Percentiles rank a stretch among this genome's conserved stretches.
Evolutionary conservation across 2,888 invertebrate genomes (phyloP).

Genomic region (Oscheius sp.): DNA sequence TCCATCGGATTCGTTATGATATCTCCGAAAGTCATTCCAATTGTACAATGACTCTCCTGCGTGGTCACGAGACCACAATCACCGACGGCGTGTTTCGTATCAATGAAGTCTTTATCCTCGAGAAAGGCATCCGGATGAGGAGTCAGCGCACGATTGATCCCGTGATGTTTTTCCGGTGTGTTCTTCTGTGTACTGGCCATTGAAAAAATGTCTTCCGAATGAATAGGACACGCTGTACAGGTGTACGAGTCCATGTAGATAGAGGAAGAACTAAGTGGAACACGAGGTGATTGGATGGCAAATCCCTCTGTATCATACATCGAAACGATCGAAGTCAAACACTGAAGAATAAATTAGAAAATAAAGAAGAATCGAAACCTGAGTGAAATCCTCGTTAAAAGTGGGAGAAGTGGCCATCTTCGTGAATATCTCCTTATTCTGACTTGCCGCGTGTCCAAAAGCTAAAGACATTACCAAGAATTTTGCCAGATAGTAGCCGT

Average conservation of each 20-base stretch:
- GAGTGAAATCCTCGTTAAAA: not conserved
- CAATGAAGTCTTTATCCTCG: not conserved
- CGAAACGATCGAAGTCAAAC: slow-evolving; percentile 17
- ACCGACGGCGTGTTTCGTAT: too few species aligned
- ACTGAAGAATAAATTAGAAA: too few species aligned
- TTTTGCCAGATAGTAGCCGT: slow-evolving; percentile 14
- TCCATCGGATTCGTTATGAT: slow-evolving; percentile 23
- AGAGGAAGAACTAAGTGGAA: not conserved
- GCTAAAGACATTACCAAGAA: slow-evolving; percentile 14
- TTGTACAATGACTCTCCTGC: slow-evolving; percentile 6
- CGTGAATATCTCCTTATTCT: slow-evolving; percentile 4
- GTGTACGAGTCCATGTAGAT: slow-evolving; percentile 1
- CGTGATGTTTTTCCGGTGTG: not conserved
- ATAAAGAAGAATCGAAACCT: too few species aligned
- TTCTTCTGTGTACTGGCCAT: not conserved
- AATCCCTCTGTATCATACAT: slow-evolving; percentile 17
- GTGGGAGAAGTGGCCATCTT: not conserved
- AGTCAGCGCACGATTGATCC: slow-evolving; percentile 6
- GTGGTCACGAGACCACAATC: not conserved
- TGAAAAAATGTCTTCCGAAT: not conserved
- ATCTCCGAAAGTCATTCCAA: slow-evolving; percentile 8
- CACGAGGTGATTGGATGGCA: slow-evolving; percentile 10
- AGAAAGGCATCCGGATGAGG: slow-evolving; percentile 13
- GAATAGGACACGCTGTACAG: not conserved
- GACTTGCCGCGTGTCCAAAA: slow-evolving; percentile 13